phyloP scores from a whole-genome alignment of 1,140 invertebrate species.

The Hypothenemus hampei region DNA sequence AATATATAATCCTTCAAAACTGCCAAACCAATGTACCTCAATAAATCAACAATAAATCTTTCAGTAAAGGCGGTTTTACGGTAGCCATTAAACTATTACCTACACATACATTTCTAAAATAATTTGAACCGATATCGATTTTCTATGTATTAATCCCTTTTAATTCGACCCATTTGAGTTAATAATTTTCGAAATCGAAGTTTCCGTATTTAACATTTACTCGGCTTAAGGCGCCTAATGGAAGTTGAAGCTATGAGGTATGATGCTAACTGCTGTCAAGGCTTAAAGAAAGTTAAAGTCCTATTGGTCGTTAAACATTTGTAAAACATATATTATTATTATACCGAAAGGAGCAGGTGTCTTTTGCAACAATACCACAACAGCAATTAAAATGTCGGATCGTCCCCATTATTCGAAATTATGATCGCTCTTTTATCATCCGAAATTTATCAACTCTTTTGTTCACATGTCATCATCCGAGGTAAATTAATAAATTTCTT shows the following conservation, averaged over 20 bases:
- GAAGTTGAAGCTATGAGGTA: no score
- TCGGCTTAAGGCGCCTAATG: background rate
- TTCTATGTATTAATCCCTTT: background rate
- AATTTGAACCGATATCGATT: background rate
- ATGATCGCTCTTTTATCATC: background rate
- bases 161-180: background rate
- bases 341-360: background rate
- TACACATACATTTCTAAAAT: slow-evolving; percentile 4
- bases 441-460: background rate
- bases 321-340: background rate
- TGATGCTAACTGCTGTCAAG: background rate
- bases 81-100: slow-evolving; percentile 5
- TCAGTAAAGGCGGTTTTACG: slow-evolving; percentile 3
- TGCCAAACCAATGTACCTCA: background rate
- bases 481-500: background rate
- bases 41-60: slow-evolving; percentile 4
- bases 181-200: background rate
- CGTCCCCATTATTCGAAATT: no score
- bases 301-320: background rate
- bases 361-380: background rate
- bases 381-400: background rate
- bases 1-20: background rate
- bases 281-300: background rate
- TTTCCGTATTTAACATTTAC: background rate
- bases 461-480: background rate